These are phyloP conservation scores for Hemicrepidius hirtus DNA, from an alignment of 2,888 invertebrate genomes.

Conservation along the genomic window DNA sequence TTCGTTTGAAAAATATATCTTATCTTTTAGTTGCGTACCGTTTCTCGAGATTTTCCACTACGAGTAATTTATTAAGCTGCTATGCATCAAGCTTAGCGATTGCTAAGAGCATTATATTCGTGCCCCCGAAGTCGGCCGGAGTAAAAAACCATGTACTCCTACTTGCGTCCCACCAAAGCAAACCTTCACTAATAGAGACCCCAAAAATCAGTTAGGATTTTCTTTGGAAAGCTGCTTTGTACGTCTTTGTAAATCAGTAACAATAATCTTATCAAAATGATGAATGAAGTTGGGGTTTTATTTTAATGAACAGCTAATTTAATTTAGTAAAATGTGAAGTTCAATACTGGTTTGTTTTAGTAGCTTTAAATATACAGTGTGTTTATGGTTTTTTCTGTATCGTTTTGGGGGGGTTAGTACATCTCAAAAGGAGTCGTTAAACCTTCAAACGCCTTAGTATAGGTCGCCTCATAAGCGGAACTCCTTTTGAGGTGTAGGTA, in stretches of 20 bases:
- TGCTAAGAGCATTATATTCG: conserved; percentile 15
- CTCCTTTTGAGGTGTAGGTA: too few relatives aligned
- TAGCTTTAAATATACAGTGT: too few relatives aligned
- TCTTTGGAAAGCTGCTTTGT: background rate
- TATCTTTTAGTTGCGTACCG: conserved; percentile 3
- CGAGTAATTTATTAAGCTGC: conserved; percentile 14
- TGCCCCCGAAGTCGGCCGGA: background rate
- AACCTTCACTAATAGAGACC: conserved; percentile 5
- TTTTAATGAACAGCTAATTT: too few relatives aligned
- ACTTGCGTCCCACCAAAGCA: background rate
- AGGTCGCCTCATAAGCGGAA: too few relatives aligned
- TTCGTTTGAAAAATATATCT: conserved; percentile 5
- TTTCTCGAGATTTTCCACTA: conserved; percentile 16
- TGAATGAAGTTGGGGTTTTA: too few relatives aligned
- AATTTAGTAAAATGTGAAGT: too few relatives aligned
- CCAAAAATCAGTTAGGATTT: background rate
- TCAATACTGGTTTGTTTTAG: too few relatives aligned
- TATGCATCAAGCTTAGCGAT: conserved; percentile 15
- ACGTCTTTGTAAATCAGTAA: background rate
- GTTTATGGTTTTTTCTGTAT: too few relatives aligned
- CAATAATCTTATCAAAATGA: too few relatives aligned
- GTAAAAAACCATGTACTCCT: conserved; percentile 6
- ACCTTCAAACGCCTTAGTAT: too few relatives aligned
- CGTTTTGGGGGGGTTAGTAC: too few relatives aligned
- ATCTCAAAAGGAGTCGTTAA: too few relatives aligned